These are phyloP conservation scores for Labrus mixtus DNA, from an alignment of 2,113 vertebrate species.

Conservation along the genomic window DNA sequence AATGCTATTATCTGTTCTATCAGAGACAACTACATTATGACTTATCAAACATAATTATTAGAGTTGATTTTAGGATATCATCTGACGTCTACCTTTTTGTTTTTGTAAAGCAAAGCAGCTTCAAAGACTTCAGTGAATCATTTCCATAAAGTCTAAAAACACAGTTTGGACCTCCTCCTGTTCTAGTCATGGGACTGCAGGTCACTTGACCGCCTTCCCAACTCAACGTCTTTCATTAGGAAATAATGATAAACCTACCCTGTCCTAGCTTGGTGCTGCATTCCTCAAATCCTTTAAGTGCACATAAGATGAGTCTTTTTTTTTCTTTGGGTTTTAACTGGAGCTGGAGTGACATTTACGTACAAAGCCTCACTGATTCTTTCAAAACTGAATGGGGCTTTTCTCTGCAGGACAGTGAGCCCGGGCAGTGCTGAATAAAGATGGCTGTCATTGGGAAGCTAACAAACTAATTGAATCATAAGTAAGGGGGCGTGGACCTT, in stretches of 20 bases:
- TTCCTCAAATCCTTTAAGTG: not conserved
- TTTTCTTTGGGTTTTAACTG: not conserved
- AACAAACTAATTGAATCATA: conserved; percentile 60
- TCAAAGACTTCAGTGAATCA: not conserved
- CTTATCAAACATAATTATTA: not conserved
- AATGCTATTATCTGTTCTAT: not conserved
- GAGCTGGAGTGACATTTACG: not conserved
- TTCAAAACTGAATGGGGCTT: conserved; percentile 25
- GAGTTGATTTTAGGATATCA: not conserved
- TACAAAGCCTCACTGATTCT: conserved; percentile 3
- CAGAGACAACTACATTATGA: not conserved
- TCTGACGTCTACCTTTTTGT: not conserved
- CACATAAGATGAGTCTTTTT: not conserved
- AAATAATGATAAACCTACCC: conserved; percentile 49
- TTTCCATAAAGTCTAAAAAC: not conserved
- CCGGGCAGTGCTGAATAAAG: not conserved
- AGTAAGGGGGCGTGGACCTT: conserved; percentile 50
- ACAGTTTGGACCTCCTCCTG: not conserved
- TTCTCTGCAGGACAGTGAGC: conserved; percentile 24
- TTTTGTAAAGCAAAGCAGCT: not conserved
- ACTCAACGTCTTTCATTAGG: conserved; percentile 72
- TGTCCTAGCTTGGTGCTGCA: not conserved
- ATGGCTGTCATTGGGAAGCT: not conserved
- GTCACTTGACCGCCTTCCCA: conserved; percentile 69
- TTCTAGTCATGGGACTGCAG: conserved; percentile 70